Evolutionary conservation across 1,140 invertebrate genomes (phyloP).

Genomic region (Centruroides sculpturatus): DNA sequence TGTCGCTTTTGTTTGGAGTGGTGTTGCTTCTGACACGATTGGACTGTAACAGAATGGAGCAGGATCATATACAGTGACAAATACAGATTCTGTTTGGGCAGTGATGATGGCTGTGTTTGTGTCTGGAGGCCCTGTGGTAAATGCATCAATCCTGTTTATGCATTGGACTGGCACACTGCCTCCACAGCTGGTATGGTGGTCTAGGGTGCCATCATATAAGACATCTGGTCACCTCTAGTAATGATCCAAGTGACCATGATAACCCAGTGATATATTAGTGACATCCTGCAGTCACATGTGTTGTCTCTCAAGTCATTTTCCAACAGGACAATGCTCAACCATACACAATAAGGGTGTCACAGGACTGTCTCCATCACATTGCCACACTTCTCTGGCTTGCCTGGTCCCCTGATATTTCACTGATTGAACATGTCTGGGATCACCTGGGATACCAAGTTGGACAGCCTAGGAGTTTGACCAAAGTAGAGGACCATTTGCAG

Average conservation of each 20-base stretch:
- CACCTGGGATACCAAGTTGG: neutral
- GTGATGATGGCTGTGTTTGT: no score
- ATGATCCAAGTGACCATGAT: neutral
- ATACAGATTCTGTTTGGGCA: neutral
- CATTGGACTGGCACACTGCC: neutral
- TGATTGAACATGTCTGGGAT: neutral
- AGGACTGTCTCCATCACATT: neutral
- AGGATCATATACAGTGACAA: neutral
- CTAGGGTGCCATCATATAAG: neutral
- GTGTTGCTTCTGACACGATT: neutral
- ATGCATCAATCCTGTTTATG: neutral
- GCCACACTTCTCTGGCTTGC: neutral
- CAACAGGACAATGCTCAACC: neutral
- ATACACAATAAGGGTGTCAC: neutral
- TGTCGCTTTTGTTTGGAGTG: neutral
- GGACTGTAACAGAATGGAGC: neutral
- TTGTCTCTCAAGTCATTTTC: neutral
- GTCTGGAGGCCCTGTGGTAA: neutral
- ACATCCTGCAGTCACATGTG: neutral
- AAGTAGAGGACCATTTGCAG: neutral
- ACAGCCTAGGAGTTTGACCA: neutral
- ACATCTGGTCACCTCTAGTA: neutral
- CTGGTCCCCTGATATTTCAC: neutral
- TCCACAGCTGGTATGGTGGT: neutral
- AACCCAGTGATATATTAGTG: neutral